Evolutionary conservation across 2,888 invertebrate genomes (phyloP), one percentile per base, ranked within the genome.

Genomic region (Nemoura dubitans): DNA sequence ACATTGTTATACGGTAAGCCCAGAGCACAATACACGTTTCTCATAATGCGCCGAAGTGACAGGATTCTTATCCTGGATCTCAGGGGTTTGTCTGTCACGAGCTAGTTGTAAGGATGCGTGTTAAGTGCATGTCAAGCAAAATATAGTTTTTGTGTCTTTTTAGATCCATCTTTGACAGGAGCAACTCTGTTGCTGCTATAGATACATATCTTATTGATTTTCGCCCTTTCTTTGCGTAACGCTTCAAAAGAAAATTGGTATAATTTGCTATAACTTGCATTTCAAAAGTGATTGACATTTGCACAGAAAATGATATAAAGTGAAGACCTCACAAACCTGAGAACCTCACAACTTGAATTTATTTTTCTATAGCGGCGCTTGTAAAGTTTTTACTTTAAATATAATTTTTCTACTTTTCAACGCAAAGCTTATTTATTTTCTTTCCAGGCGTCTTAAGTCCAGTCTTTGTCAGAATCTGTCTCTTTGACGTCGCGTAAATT

Each of bases 1-100:
- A 97, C 91, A 94, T 98, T 85, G 96, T 96, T 25, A 95, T 97
- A 86, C 86, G 87, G 87, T 88, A n/a, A 85, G 87, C n/a, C 14
- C 77, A 21, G 21, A 81, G 30, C 78, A 21, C 21, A 76, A 43
- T 14, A 14, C 29, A 77, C 21, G 25, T 77, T 77, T 28, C 26
- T 77, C 36, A 36, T 36, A 14, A 3, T 59, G 59, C 59, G 5
- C 10, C 5, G 36, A 59, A 7, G 59, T 1, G 21, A 10, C 16
- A 21, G 59, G 10, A 59, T 21, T 59, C 14, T 59, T 14, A 7
- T 36, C 36, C 59, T 59, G 6, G 1, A 21, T 3, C 21, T 1
- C 2, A 21, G 59, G 59, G 59, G 14, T 59, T 59, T 59, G 14
- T 59, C 16, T 59, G 59, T 21, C 21, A 59, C 59, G 3, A 7